Conservation (phyloP, 2,888 invertebrate genomes). For the Polietes domitor region DNA sequence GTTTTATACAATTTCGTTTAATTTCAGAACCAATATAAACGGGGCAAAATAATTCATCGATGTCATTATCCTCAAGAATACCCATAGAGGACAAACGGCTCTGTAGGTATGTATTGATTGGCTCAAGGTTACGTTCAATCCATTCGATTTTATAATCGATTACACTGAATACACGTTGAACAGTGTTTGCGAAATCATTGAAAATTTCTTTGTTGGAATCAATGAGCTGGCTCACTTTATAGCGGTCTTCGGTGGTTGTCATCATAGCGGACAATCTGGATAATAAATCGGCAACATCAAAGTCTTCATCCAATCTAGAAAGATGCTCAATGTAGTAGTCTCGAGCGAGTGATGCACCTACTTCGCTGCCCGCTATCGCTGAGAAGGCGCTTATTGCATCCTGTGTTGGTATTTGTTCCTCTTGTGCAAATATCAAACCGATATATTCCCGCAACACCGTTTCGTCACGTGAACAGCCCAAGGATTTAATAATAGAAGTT, state of each 20-base stretch:
- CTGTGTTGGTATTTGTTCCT: not conserved
- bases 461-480: constrained; percentile 84
- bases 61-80: too few species aligned
- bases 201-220: not conserved
- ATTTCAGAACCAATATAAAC: too few species aligned
- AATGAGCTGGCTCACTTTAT: not conserved
- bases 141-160: not conserved
- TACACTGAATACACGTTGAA: not conserved
- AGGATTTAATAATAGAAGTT: constrained; percentile 83
- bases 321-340: not conserved
- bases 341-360: not conserved
- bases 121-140: not conserved
- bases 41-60: too few species aligned
- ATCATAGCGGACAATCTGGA: not conserved
- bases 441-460: not conserved
- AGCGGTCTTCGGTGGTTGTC: not conserved
- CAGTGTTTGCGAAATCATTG: not conserved
- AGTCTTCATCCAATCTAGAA: not conserved
- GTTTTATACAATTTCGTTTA: too few species aligned
- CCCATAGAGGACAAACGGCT: not conserved
- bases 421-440: not conserved
- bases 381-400: not conserved
- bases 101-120: not conserved
- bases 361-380: not conserved
- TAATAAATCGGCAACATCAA: not conserved